Conservation (phyloP, 2,888 invertebrate species). For the Spilosoma lubricipeda region DNA sequence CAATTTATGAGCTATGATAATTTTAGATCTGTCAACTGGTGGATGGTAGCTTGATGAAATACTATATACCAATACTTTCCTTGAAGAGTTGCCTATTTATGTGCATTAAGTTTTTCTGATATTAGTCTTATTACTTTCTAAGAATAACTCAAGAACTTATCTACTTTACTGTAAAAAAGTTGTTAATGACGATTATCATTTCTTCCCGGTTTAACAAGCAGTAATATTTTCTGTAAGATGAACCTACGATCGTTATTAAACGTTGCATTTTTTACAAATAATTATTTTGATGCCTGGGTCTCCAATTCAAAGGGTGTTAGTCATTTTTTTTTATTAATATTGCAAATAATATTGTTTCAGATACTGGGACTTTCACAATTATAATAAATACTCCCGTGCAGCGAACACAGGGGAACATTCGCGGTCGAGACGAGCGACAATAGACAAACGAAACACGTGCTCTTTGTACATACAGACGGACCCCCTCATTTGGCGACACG, state of each 20-base stretch:
- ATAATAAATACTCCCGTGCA: slow-evolving; percentile 92
- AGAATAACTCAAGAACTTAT: neutral
- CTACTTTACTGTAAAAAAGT: neutral
- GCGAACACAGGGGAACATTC: slow-evolving; percentile 88
- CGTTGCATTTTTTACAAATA: neutral
- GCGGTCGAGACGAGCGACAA: slow-evolving; percentile 85
- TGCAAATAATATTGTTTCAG: slow-evolving; percentile 53
- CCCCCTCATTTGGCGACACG: slow-evolving; percentile 98
- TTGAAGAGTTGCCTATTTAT: neutral
- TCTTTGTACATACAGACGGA: slow-evolving; percentile 99
- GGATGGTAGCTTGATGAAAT: neutral
- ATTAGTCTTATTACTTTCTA: neutral
- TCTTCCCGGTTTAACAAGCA: neutral
- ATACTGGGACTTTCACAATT: slow-evolving; percentile 79
- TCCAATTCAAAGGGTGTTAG: neutral
- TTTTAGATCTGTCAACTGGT: neutral
- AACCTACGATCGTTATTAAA: neutral
- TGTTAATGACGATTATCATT: neutral
- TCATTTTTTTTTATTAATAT: neutral
- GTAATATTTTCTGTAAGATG: neutral
- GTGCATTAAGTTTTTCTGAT: neutral
- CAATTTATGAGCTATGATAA: neutral
- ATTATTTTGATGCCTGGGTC: neutral
- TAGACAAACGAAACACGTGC: slow-evolving; percentile 95
- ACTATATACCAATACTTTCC: neutral